Evolutionary conservation across 2,113 vertebrate species (phyloP).

Genomic region (Calcarius ornatus): DNA sequence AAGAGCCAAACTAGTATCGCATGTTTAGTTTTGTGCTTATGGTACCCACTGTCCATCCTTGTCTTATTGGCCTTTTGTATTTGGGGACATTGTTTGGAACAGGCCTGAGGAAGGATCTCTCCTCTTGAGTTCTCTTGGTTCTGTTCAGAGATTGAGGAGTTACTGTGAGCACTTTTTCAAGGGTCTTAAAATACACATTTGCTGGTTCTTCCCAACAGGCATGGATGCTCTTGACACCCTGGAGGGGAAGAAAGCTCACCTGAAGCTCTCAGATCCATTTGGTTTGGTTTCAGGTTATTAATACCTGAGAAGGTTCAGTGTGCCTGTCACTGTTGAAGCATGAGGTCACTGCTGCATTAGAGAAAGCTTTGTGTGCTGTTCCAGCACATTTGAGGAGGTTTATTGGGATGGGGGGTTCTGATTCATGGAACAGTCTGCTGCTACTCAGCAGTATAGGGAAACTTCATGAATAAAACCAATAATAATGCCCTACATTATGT

Average conservation of each 20-base stretch:
- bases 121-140: neutral
- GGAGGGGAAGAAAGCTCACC: neutral
- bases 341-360: neutral
- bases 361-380: neutral
- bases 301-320: neutral
- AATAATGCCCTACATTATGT: neutral
- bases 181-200: neutral
- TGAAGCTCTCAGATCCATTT: neutral
- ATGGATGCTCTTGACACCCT: neutral
- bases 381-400: neutral
- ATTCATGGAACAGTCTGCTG: neutral
- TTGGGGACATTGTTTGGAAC: rapidly evolving
- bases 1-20: neutral
- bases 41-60: neutral
- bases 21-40: neutral
- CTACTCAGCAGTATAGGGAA: neutral
- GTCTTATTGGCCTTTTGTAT: neutral
- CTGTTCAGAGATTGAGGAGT: neutral
- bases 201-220: neutral
- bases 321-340: neutral
- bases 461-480: neutral
- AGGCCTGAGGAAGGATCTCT: neutral
- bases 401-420: neutral
- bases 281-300: neutral
- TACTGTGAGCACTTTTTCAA: neutral